These are phyloP conservation scores for Aporophyla nigra DNA, from an alignment of 2,888 invertebrate genomes.

Conservation along the genomic window DNA sequence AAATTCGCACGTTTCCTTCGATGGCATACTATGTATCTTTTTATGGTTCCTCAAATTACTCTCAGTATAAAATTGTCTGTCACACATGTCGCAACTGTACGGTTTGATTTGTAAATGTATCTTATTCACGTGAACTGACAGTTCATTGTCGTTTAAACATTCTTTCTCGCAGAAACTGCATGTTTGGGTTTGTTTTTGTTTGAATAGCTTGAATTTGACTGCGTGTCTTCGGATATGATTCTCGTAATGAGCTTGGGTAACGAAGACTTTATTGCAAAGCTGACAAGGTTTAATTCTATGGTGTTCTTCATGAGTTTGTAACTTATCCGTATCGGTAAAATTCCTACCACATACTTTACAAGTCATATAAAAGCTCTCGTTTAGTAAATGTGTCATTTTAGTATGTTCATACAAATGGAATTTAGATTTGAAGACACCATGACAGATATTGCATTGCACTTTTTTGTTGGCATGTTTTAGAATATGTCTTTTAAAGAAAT, in stretches of 20 bases:
- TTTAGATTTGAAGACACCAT: conserved; percentile 76
- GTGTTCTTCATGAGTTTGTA: conserved; percentile 73
- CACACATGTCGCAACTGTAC: conserved; percentile 86
- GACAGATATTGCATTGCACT: conserved; percentile 76
- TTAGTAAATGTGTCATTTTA: conserved; percentile 79
- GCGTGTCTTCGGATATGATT: conserved; percentile 81
- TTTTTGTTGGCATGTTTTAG: conserved; percentile 77
- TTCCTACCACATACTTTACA: conserved; percentile 80
- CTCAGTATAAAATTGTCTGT: conserved; percentile 83
- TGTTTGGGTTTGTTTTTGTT: conserved; percentile 70
- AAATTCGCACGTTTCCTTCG: conserved; percentile 81
- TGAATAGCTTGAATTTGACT: conserved; percentile 71
- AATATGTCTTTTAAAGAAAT: conserved; percentile 82
- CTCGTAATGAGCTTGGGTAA: conserved; percentile 74
- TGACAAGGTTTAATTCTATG: conserved; percentile 78
- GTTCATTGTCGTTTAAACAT: conserved; percentile 80
- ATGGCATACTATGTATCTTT: conserved; percentile 77
- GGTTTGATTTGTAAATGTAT: conserved; percentile 87
- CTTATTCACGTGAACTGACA: conserved; percentile 86
- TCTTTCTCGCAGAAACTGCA: conserved; percentile 87
- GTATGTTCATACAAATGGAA: conserved; percentile 83
- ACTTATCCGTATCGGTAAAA: conserved; percentile 71
- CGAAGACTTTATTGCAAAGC: conserved; percentile 80
- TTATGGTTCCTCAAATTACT: conserved; percentile 82
- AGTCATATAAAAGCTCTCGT: conserved; percentile 64